phyloP scores from a whole-genome alignment of 1,140 invertebrate species.

The Nephila pilipes region DNA sequence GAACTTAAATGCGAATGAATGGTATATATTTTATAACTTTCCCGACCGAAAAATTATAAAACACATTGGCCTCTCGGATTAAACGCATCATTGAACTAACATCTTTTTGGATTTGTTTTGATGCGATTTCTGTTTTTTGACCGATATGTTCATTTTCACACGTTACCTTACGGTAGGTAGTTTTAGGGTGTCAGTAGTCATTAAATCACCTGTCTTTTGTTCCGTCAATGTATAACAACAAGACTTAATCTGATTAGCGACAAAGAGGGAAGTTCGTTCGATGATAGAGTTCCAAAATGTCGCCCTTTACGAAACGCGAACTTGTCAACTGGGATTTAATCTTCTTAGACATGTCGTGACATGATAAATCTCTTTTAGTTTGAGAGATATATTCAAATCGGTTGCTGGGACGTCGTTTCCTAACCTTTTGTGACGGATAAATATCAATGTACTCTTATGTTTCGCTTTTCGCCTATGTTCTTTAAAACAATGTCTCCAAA shows the following conservation, averaged over 20 bases:
- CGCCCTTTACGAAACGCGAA: neutral
- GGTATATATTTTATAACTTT: neutral
- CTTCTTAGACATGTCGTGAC: neutral
- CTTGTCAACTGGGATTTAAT: neutral
- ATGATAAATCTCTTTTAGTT: neutral
- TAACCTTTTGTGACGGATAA: too few species aligned
- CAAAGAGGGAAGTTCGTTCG: too few species aligned
- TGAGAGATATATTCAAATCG: neutral
- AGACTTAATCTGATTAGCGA: too few species aligned
- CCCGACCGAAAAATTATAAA: neutral
- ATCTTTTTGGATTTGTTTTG: neutral
- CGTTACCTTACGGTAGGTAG: neutral
- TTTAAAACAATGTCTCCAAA: too few species aligned
- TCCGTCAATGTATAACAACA: neutral
- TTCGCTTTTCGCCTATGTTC: too few species aligned
- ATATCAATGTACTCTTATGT: too few species aligned
- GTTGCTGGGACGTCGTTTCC: neutral
- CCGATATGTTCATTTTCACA: neutral
- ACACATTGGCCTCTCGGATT: neutral
- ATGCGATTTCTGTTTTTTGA: neutral
- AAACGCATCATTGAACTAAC: neutral
- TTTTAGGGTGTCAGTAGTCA: neutral
- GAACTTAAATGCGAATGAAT: neutral
- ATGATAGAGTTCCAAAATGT: neutral
- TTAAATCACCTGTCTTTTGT: neutral